Base-by-base conservation (phyloP, 2,797 vertebrate species). In the Enteromius unitaeniatus region DNA sequence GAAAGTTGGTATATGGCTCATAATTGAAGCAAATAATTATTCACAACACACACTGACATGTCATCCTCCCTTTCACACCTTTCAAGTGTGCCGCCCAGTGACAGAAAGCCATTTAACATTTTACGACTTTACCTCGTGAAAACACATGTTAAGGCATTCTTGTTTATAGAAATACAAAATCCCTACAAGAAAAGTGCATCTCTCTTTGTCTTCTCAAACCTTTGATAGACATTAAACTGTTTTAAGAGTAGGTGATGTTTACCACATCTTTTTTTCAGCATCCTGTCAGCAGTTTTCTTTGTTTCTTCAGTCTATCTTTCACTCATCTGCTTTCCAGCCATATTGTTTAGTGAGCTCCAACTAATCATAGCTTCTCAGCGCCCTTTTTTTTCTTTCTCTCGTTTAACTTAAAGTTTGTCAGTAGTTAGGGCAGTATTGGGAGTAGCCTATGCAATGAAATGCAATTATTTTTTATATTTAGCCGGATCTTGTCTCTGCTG, bases 381-480 rank as follows among this genome's bases (percentile, higher is more conserved):
- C n/a, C 40, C 3, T n/a, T 5, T 45, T 45, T 45, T 45, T 3
- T 45, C 42, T 45, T 11, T 65, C 14, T 68, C 51, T 60, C 14
- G 19, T 28, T 74, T 49, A 8, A 67, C 37, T 45, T 45, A 31
- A 53, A 68, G 45, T 68, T 23, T 78, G 64, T 49, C 26, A 60
- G 64, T 31, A 70, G 74, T 70, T 62, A 78, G 47, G 37, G 49
- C 49, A 60, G 64, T 28, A 78, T 31, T 49, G 65, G 65, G 34
- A 72, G 55, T 45, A 69, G 37, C 51, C 49, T 72, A 84, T 84
- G 75, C 75, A 78, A 70, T 62, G 8, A 42, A 72, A 62, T 62
- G 82, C 42, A 78, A 84, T 84, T 78, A 62, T 26, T 28, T 78
- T 37, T 62, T 72, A 86, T 73, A 34, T 83, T 45, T 65, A 83